Evolutionary conservation across 2,888 invertebrate genomes (phyloP), one percentile per base, ranked within the genome.

Genomic region (Elysia crispata): DNA sequence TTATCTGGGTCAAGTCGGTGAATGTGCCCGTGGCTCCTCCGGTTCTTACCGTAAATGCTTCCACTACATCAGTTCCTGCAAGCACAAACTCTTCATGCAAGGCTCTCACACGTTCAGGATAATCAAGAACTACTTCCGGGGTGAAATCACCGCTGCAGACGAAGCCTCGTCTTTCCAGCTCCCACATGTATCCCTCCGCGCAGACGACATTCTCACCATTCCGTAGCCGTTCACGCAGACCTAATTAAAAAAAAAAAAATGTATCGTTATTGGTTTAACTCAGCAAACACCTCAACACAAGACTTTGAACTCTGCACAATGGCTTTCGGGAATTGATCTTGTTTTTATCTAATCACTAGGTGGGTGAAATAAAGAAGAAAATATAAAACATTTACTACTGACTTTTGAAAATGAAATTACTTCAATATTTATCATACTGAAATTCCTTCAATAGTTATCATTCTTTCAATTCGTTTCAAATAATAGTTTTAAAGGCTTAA

Each of bases 1-100:
- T n/a, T n/a, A n/a, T n/a, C n/a, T n/a, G 54, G 54, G 18, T 15
- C 13, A 54, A 54, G 13, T 54, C 18, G 15, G 18, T 54, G 18
- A 18, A 15, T 13, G 18, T 54, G 54, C 18, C 18, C 18, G 13
- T 54, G 18, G 25, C n/a, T 60, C n/a, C n/a, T 8, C n/a, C 3
- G 20, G 1, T 13, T 1, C 41, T 50, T 23, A 89, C 89, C 30
- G 87, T 89, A 72, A 88, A 89, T 1, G 89, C 89, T 30, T 86
- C 81, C 5, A 89, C 86, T 11, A 89, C 88, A 69, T 89, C 89
- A 76, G 86, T 86, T 66, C 89, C 89, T 50, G 88, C 87, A 77
- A 89, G 87, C 1, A 88, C 87, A 77, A 87, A 89, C 77, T 89
- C 89, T 64, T 85, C 82, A 67, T 88, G 86, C 20, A 89, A 79